Evolutionary conservation across 2,888 invertebrate genomes (phyloP).

Genomic region (Cataglyphis albicans): DNA sequence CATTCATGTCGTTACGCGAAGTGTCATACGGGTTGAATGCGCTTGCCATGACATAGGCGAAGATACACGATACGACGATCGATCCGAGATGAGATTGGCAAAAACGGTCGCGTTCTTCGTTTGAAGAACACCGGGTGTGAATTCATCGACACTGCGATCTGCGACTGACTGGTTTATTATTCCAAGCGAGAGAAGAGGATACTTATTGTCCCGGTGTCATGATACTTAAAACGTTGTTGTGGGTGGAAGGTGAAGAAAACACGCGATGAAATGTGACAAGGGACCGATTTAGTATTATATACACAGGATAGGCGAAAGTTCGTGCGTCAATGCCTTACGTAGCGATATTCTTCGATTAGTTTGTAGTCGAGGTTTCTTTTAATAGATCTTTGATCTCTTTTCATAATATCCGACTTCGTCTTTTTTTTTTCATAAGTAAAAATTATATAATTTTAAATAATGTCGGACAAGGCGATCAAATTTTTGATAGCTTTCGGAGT

Average conservation of each 20-base stretch:
- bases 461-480: background rate
- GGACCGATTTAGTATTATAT: slow-evolving; percentile 28
- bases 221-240: slow-evolving; percentile 23
- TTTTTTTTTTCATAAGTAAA: background rate
- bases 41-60: slow-evolving; percentile 51
- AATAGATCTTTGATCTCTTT: background rate
- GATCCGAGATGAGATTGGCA: slow-evolving; percentile 45
- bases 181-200: slow-evolving; percentile 12
- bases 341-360: background rate
- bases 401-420: background rate
- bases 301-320: background rate
- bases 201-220: slow-evolving; percentile 27
- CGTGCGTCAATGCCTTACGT: background rate
- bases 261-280: slow-evolving; percentile 46
- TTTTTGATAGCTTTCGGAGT: background rate
- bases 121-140: slow-evolving; percentile 46
- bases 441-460: slow-evolving; percentile 1
- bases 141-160: slow-evolving; percentile 38
- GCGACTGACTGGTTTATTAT: slow-evolving; percentile 50
- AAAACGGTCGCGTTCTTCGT: slow-evolving; percentile 30
- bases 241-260: slow-evolving; percentile 43
- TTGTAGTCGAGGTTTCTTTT: background rate
- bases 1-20: slow-evolving; percentile 75
- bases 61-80: slow-evolving; percentile 49
- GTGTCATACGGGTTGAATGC: slow-evolving; percentile 30